Evolutionary conservation across 1,140 invertebrate species (phyloP).

Genomic region (Drosophila mauritiana): DNA sequence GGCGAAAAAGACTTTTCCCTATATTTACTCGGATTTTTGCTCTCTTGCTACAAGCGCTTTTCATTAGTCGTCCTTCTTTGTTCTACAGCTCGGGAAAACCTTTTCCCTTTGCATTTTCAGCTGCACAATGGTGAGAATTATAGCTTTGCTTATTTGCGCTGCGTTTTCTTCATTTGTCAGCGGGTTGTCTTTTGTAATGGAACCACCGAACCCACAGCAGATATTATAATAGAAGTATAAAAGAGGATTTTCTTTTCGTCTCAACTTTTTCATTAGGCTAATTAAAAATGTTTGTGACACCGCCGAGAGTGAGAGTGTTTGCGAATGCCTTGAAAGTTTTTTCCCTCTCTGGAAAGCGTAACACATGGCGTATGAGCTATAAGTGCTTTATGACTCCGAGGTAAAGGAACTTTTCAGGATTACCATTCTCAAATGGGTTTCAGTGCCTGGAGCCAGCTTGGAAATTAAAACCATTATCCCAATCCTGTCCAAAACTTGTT

Average conservation of each 20-base stretch:
- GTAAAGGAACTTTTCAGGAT: conserved; percentile 51
- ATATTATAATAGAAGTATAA: conserved; percentile 40
- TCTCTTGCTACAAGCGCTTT: conserved; percentile 18
- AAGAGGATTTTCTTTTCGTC: conserved; percentile 41
- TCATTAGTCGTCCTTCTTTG: conserved; percentile 70
- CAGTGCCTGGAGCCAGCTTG: conserved; percentile 15
- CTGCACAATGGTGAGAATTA: conserved; percentile 70
- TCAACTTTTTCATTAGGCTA: conserved; percentile 82
- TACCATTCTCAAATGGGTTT: conserved; percentile 41
- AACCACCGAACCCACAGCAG: conserved; percentile 31
- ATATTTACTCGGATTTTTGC: conserved; percentile 66
- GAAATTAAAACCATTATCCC: conserved; percentile 13
- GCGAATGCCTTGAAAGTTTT: conserved; percentile 63
- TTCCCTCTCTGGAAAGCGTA: conserved; percentile 40
- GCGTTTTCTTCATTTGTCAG: conserved; percentile 75
- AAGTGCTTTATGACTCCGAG: conserved; percentile 72
- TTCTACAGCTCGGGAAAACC: conserved; percentile 31
- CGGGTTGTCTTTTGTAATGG: conserved; percentile 27
- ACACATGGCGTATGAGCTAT: conserved; percentile 75
- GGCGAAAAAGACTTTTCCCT: conserved; percentile 23
- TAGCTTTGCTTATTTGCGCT: conserved; percentile 71
- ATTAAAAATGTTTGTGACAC: conserved; percentile 73
- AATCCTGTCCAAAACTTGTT: conserved; percentile 36
- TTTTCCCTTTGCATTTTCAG: background rate
- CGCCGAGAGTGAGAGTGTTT: conserved; percentile 39